phyloP scores from a whole-genome alignment of 2,888 invertebrate genomes.

The Heliconius ethilla region DNA sequence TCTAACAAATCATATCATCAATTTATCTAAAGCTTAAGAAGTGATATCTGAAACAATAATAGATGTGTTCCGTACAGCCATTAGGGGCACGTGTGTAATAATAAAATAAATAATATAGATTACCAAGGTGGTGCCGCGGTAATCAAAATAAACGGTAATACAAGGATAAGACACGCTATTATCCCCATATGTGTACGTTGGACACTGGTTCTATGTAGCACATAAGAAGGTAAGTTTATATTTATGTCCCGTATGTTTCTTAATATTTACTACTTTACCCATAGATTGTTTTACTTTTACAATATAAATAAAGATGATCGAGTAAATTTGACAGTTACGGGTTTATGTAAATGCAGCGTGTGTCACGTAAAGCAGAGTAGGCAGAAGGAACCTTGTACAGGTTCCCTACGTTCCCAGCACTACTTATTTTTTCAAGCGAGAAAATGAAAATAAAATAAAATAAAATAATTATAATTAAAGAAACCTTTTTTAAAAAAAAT shows the following conservation, averaged over 20 bases:
- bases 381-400: no score
- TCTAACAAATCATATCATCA: background rate
- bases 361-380: no score
- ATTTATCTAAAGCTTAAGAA: slow-evolving; percentile 12
- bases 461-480: no score
- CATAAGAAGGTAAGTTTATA: background rate
- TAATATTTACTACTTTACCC: background rate
- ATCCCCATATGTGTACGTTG: slow-evolving; percentile 13
- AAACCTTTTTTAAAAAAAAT: no score
- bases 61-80: slow-evolving; percentile 22
- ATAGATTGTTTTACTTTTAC: background rate
- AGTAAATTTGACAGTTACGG: no score
- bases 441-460: no score
- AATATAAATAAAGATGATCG: no score
- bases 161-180: slow-evolving; percentile 18
- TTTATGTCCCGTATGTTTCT: background rate
- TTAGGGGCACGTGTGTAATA: slow-evolving; percentile 24
- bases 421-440: no score
- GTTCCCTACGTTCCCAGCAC: no score
- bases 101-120: slow-evolving; percentile 35
- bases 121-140: slow-evolving; percentile 19
- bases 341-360: no score
- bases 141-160: slow-evolving; percentile 27
- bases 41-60: slow-evolving; percentile 29
- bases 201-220: background rate